Evolutionary conservation across 2,797 vertebrate genomes (phyloP), one percentile per base, ranked within the genome.

Genomic region (Lepilemur ruficaudatus): DNA sequence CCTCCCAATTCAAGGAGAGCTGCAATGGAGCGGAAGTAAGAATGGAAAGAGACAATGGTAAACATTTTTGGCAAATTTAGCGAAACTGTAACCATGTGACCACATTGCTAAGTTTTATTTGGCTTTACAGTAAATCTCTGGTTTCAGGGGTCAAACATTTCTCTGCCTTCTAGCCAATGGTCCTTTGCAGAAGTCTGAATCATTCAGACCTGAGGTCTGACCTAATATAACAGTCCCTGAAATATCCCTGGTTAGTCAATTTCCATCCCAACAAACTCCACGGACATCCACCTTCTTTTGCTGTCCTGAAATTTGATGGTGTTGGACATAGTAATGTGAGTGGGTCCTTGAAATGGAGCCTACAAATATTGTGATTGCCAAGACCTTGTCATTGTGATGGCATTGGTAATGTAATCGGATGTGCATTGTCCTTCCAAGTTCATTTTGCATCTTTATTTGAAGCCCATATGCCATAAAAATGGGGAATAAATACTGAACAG

Each of bases 361-460:
- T 84, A 55, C 28, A 89, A 88, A 72, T 76, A 41, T 80, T 72
- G 65, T 73, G 90, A 73, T 67, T 91, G 67, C 92, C 89, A 63
- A 43, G 43, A 2, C n/a, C 90, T 89, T 86, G 55, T 87, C 83
- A 38, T 30, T 14, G 0, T 57, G 67, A 69, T 38, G 35, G 25
- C 52, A 10, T 6, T 80, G 48, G 75, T 75, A 85, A 81, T 43
- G 20, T 55, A 43, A 84, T 75, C 35, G 20, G n/a, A 95, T 59
- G 22, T 70, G 11, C 35, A 46, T 10, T 76, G 46, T 52, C 78
- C 81, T 96, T 83, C 55, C 35, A 32, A 50, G 50, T 52, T 97
- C 72, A 90, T 82, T 95, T 73, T 82, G 55, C 88, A 46, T 85
- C 81, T 78, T 90, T 82, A 84, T 82, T 92, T 93, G 70, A 88